These are phyloP conservation scores for Saccopteryx leptura DNA, from an alignment of 2,113 vertebrate species.

Conservation along the genomic window DNA sequence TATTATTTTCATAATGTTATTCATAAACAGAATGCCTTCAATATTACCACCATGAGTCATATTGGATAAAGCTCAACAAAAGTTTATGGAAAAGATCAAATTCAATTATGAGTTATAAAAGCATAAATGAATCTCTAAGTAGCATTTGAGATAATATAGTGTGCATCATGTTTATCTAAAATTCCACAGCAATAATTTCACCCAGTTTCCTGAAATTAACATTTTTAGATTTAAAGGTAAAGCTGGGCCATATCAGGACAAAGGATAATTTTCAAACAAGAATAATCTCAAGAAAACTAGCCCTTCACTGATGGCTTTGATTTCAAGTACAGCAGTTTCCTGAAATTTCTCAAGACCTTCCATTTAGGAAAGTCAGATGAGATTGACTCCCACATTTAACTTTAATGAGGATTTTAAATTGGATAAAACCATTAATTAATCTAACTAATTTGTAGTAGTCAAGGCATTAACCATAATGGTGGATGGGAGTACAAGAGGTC, in stretches of 20 bases:
- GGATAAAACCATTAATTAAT: conserved; percentile 78
- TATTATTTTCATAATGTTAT: conserved; percentile 61
- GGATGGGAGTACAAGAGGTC: conserved; percentile 50
- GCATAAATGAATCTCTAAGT: conserved; percentile 45
- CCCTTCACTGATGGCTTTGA: conserved; percentile 38
- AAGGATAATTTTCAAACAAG: conserved; percentile 73
- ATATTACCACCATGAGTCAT: conserved; percentile 45
- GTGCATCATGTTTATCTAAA: conserved; percentile 61
- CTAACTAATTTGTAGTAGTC: conserved; percentile 71
- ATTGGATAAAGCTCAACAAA: conserved; percentile 48
- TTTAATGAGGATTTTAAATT: conserved; percentile 78
- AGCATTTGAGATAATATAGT: conserved; percentile 35
- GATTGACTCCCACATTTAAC: conserved; percentile 67
- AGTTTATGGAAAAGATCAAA: conserved; percentile 62
- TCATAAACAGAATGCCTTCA: conserved; percentile 51
- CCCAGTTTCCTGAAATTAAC: conserved; percentile 53
- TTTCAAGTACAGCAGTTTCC: conserved; percentile 62
- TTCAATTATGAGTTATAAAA: conserved; percentile 67
- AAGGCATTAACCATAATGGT: conserved; percentile 42
- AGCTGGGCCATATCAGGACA: conserved; percentile 37
- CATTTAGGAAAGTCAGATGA: conserved; percentile 54
- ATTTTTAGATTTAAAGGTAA: conserved; percentile 53
- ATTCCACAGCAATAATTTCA: conserved; percentile 41
- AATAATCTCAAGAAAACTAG: conserved; percentile 51
- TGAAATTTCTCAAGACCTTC: conserved; percentile 55